Conservation (phyloP, 2,888 invertebrate species). For the Drosophila anceps region DNA sequence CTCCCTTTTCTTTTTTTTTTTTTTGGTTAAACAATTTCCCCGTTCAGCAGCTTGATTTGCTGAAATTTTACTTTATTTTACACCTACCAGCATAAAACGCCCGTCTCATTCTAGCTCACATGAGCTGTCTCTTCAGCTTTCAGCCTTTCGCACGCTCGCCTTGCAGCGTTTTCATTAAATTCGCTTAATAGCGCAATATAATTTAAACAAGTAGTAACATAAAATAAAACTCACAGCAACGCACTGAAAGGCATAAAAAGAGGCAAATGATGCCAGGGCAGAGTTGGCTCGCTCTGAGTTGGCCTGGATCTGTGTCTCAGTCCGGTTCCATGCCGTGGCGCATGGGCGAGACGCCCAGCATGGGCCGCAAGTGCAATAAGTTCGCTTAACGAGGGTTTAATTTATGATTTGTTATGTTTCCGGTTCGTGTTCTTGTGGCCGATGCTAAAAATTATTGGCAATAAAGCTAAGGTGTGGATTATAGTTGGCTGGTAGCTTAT, state of each 20-base stretch:
- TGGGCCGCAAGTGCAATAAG: conserved; percentile 78
- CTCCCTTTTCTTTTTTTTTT: conserved; percentile 29
- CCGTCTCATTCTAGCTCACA: conserved; percentile 23
- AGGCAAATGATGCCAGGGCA: conserved; percentile 69
- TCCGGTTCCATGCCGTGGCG: conserved; percentile 65
- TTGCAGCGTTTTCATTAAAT: conserved; percentile 83
- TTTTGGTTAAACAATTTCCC: conserved; percentile 38
- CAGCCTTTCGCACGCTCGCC: conserved; percentile 50
- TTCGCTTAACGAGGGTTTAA: conserved; percentile 85
- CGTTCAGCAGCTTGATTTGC: conserved; percentile 36
- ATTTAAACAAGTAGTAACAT: conserved; percentile 82
- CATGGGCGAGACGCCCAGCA: conserved; percentile 70
- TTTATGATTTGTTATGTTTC: conserved; percentile 85
- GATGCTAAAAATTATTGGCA: conserved; percentile 77
- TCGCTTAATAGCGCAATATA: conserved; percentile 83
- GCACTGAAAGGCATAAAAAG: conserved; percentile 73
- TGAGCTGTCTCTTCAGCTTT: conserved; percentile 14
- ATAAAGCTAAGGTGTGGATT: conserved; percentile 81
- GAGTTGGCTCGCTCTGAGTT: conserved; percentile 7
- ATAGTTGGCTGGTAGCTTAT: conserved; percentile 71
- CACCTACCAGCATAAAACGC: conserved; percentile 65
- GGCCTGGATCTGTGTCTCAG: conserved; percentile 23
- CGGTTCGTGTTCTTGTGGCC: conserved; percentile 79
- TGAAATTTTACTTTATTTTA: conserved; percentile 76
- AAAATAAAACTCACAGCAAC: conserved; percentile 81